Evolutionary conservation across 2,888 invertebrate species (phyloP).

Genomic region (Cyclophora albipunctata): DNA sequence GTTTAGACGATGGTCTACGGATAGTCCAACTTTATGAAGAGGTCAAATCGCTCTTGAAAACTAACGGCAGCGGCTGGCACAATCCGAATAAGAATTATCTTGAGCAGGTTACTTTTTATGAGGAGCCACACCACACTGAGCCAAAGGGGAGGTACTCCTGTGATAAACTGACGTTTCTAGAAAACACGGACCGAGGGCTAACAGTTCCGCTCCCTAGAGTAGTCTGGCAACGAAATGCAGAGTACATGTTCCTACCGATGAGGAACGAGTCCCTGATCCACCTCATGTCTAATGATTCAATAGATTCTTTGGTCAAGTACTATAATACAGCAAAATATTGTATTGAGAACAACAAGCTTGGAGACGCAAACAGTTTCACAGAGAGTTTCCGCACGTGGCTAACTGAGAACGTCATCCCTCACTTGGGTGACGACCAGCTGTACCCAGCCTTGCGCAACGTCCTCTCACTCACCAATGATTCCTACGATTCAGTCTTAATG

Average conservation of each 20-base stretch:
- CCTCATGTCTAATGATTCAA: conserved; percentile 33
- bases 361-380: conserved; percentile 60
- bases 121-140: background rate
- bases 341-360: conserved; percentile 44
- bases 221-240: conserved; percentile 67
- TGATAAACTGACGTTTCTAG: conserved; percentile 40
- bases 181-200: conserved; percentile 35
- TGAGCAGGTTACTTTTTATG: too few species aligned
- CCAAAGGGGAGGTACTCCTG: conserved; percentile 35
- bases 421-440: conserved; percentile 75
- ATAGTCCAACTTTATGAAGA: conserved; percentile 74
- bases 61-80: conserved; percentile 77
- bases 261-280: conserved; percentile 44
- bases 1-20: conserved; percentile 69
- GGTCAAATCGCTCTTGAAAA: conserved; percentile 72
- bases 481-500: conserved; percentile 7
- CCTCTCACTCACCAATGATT: conserved; percentile 42
- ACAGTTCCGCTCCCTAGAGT: conserved; percentile 75
- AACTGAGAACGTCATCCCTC: conserved; percentile 59
- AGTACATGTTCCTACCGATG: conserved; percentile 78
- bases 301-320: conserved; percentile 69
- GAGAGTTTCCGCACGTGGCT: conserved; percentile 74
- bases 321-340: conserved; percentile 73
- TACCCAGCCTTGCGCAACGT: conserved; percentile 75
- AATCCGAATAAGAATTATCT: conserved; percentile 23